Base-by-base conservation (phyloP, 23 tunicate genomes). In the Styela clava region DNA sequence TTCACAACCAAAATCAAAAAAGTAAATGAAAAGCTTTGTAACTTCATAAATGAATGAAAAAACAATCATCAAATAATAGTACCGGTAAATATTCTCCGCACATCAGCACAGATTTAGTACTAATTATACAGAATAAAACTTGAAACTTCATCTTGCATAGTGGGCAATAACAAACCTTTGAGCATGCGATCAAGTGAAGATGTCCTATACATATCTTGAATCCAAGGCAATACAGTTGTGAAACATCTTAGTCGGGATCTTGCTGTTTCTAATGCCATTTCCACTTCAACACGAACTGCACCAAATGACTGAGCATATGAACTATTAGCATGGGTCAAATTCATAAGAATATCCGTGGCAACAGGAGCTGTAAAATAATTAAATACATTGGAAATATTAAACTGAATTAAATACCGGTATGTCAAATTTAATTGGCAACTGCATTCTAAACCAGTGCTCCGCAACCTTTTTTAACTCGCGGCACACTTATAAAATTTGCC, bases 251-350 rank as follows among this genome's bases (percentile, higher is more conserved):
- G 68, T 33, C 86, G 81, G 18, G 88, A 85, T 79, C 83, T 86
- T 2, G 97, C 91, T n/a, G 74, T 74, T 52, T 86, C 82, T 0
- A 86, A 85, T 31, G 91, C 88, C 18, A 31, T 44, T 52, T 86
- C 91, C 27, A 91, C 84, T 63, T 91, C 97, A 68, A 79, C 79
- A 31, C 65, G 88, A 63, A 91, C 97, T 32, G 89, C 85, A 16
- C 86, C 88, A 73, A 91, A 91, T 16, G 97, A 86, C 36, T 91
- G 90, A 44, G 91, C 91, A 70, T 91, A 91, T 32, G 97, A 36
- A 79, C 97, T 91, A 73, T 83, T 83, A 52, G 97, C 91, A 27
- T 86, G 97, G 33, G 64, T 83, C 67, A 91, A 62, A 73, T 91
- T 91, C 87, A 91, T 52, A 27, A 91, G 65, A 34, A 91, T 91